Evolutionary conservation across 2,888 invertebrate genomes (phyloP).

Genomic region (Malthinus flaveolus): DNA sequence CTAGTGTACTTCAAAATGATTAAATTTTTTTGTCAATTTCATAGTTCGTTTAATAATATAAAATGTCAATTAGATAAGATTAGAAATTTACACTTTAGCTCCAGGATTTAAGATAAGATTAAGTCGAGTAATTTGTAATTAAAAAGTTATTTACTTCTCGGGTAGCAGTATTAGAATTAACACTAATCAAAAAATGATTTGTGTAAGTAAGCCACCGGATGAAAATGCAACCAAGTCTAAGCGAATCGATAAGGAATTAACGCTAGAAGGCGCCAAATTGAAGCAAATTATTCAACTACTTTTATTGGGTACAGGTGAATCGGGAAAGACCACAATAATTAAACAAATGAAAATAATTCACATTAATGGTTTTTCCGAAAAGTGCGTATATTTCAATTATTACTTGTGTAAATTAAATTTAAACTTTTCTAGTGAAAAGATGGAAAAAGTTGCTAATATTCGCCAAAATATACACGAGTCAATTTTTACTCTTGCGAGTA

Average conservation of each 20-base stretch:
- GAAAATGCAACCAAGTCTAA: conserved; percentile 16
- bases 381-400: conserved; percentile 58
- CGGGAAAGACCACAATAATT: conserved; percentile 83
- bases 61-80: too few relatives aligned
- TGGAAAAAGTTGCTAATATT: conserved; percentile 68
- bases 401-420: neutral
- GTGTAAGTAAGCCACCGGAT: conserved; percentile 3
- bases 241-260: conserved; percentile 34
- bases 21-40: too few relatives aligned
- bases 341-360: conserved; percentile 88
- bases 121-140: too few relatives aligned
- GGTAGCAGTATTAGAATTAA: too few relatives aligned
- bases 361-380: conserved; percentile 73
- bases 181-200: conserved; percentile 12
- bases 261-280: conserved; percentile 48
- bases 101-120: too few relatives aligned
- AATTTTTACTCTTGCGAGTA: conserved; percentile 66
- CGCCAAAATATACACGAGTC: conserved; percentile 76
- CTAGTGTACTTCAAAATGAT: too few relatives aligned
- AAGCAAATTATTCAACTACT: conserved; percentile 57
- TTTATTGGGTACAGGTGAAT: conserved; percentile 74
- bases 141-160: too few relatives aligned
- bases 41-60: too few relatives aligned
- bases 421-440: conserved; percentile 62
- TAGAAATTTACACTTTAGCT: too few relatives aligned